Evolutionary conservation across 2,888 invertebrate genomes (phyloP).

Genomic region (Xylota segnis): DNA sequence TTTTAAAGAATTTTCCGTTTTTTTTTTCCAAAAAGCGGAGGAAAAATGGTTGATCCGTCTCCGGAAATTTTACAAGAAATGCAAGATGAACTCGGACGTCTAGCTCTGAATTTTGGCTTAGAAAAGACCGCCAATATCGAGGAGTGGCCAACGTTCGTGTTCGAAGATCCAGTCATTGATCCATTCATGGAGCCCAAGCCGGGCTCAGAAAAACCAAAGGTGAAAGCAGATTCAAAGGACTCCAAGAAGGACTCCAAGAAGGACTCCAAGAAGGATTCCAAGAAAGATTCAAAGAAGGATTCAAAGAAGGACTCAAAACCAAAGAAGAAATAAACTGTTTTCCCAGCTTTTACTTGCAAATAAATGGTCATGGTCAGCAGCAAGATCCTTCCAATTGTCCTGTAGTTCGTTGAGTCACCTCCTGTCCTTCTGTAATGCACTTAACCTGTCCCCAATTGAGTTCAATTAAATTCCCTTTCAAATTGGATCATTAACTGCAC

Average conservation of each 20-base stretch:
- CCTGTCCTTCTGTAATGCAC: too few relatives aligned
- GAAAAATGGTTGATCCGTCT: conserved; percentile 31
- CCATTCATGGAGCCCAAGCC: conserved; percentile 1
- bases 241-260: background rate
- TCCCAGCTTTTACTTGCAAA: background rate
- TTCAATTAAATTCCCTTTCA: conserved; percentile 28
- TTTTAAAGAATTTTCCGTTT: background rate
- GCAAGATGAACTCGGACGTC: background rate
- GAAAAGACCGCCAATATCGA: conserved; percentile 11
- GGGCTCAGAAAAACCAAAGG: too few relatives aligned
- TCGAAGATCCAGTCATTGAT: conserved; percentile 30
- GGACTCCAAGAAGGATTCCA: background rate
- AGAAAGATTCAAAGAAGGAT: background rate
- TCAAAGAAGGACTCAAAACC: background rate
- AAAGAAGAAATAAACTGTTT: background rate
- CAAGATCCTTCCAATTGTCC: too few relatives aligned
- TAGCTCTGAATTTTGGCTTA: conserved; percentile 5
- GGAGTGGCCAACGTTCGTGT: conserved; percentile 13
- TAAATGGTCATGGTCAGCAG: too few relatives aligned
- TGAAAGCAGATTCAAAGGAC: too few relatives aligned
- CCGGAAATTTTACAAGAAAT: conserved; percentile 33
- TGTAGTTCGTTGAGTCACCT: too few relatives aligned
- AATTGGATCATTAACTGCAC: conserved; percentile 52
- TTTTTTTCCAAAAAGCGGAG: conserved; percentile 4
- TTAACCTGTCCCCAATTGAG: background rate